Evolutionary conservation across 2,888 invertebrate genomes (phyloP), one percentile per base, ranked within the genome.

Genomic region (Erebia ligea): DNA sequence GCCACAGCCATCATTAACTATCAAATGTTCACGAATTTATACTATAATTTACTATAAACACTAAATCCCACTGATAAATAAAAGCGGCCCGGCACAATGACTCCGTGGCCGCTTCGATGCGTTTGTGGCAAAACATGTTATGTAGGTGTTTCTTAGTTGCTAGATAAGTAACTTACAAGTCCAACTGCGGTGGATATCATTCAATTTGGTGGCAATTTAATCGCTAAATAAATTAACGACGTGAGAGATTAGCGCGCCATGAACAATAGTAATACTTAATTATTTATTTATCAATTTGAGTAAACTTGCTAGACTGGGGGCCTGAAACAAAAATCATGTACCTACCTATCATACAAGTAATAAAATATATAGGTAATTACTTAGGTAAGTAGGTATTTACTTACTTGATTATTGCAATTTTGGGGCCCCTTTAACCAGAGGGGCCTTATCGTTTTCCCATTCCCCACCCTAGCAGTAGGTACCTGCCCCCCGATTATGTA

Each of bases 1-100:
- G 88, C 88, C 6, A 88, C 90, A 21, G 90, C 85, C 90, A 91
- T 91, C 45, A 66, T 75, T 68, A 21, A 13, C 15, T 17, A 58
- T 58, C 13, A 3, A 57, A 34, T 54, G 1, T 50, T 50, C 19
- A 63, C 25, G 34, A 40, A 11, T 40, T 42, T 34, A 13, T 10
- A 8, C 6, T 34, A 17, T 15, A 48, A 45, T n/a, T n/a, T n/a
- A n/a, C n/a, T n/a, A 62, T 48, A 48, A 62, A 48, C 45, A 48
- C 15, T 0, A 42, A 54, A 21, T 62, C 15, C 40, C 19, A 48
- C 48, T 48, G 45, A 59, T 48, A 62, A 62, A 21, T 21, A 48
- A 21, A 2, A 2, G 8, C 45, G 45, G 21, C 15, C 45, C 19
- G 11, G 15, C 45, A 48, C 48, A 48, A 21, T 48, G 2, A 62